phyloP scores from a whole-genome alignment of 1,140 invertebrate genomes.

The Drosophila tropicalis region DNA sequence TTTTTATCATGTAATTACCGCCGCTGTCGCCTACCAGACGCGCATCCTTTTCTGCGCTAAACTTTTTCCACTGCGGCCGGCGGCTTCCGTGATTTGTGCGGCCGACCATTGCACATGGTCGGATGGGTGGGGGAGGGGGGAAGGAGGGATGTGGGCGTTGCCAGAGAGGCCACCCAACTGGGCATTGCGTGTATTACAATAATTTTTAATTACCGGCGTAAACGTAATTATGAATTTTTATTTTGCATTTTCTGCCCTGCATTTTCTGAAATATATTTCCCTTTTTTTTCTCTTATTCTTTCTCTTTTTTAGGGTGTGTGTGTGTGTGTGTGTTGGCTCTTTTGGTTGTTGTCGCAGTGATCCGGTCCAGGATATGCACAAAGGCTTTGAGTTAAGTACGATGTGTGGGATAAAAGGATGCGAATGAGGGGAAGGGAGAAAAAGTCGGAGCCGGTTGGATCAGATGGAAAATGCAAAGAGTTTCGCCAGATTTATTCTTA shows the following conservation, averaged over 20 bases:
- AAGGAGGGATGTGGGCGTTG: conserved; percentile 46
- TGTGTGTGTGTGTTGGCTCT: conserved; percentile 23
- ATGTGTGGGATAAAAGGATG: conserved; percentile 47
- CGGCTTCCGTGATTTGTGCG: conserved; percentile 73
- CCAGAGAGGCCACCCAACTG: conserved; percentile 52
- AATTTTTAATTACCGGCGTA: conserved; percentile 83
- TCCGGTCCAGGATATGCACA: conserved; percentile 78
- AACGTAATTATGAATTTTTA: conserved; percentile 83
- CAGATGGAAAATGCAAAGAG: conserved; percentile 20
- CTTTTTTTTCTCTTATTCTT: conserved; percentile 15
- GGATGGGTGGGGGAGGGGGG: no score
- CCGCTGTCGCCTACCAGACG: conserved; percentile 71
- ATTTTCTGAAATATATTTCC: conserved; percentile 35
- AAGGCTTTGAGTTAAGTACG: conserved; percentile 53
- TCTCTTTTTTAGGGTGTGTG: conserved; percentile 22
- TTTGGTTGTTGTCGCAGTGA: conserved; percentile 62
- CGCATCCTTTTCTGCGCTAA: conserved; percentile 26
- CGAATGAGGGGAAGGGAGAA: not conserved
- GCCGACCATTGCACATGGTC: conserved; percentile 53
- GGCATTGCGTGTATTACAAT: conserved; percentile 83
- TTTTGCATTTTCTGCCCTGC: conserved; percentile 56
- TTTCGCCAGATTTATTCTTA: conserved; percentile 64
- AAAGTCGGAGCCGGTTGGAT: conserved; percentile 5
- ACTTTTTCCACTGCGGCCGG: conserved; percentile 38
- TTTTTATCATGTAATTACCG: conserved; percentile 81